A percentile compares a stretch with the other conserved stretches of the same genome.
phyloP scores from a whole-genome alignment of 2,888 invertebrate species.

The Phengaris arion region DNA sequence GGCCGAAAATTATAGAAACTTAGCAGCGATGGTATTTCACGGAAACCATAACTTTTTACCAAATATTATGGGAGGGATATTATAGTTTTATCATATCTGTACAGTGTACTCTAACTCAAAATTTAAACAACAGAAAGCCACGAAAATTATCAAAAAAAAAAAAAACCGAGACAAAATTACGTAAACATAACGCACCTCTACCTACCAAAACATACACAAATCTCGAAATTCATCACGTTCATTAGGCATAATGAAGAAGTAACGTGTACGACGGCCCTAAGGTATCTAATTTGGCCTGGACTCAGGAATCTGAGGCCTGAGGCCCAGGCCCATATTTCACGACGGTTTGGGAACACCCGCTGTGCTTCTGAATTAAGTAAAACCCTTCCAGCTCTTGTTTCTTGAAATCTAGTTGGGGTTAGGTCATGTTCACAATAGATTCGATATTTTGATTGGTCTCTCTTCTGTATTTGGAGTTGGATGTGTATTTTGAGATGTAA shows the following conservation, averaged over 20 bases:
- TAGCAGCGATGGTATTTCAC: too few species aligned
- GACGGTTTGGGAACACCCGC: conserved; percentile 81
- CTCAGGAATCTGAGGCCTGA: conserved; percentile 59
- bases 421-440: conserved; percentile 49
- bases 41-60: too few species aligned
- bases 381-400: conserved; percentile 84
- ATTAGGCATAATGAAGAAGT: conserved; percentile 18
- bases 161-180: neutral
- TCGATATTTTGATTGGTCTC: too few species aligned
- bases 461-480: too few species aligned
- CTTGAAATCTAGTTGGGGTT: conserved; percentile 76
- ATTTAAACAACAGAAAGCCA: neutral
- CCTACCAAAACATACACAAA: neutral
- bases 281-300: conserved; percentile 38
- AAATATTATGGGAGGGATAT: too few species aligned
- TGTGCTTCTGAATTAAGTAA: conserved; percentile 87
- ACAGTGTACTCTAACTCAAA: too few species aligned
- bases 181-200: neutral
- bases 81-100: too few species aligned
- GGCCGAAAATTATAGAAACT: neutral
- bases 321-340: conserved; percentile 77
- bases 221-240: conserved; percentile 11
- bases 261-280: conserved; percentile 4
- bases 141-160: neutral
- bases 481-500: too few species aligned